Percentiles rank a stretch among this genome's conserved stretches.
Evolutionary conservation across 2,888 invertebrate species (phyloP).

Genomic region (Ceramica pisi): DNA sequence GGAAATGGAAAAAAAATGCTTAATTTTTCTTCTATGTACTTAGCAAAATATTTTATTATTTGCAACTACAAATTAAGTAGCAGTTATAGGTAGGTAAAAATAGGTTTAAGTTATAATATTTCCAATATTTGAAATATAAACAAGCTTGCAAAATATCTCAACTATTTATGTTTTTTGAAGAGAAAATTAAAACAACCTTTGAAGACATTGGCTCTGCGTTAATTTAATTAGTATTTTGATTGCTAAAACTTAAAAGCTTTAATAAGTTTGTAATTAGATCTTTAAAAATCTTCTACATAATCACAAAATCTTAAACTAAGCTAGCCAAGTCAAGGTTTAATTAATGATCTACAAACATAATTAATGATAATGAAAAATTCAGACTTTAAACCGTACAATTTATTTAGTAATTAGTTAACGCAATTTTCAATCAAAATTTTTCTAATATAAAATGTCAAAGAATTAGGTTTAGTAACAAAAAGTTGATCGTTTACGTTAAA

Average conservation of each 20-base stretch:
- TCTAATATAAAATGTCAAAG: conserved; percentile 17
- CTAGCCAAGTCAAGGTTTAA: conserved; percentile 16
- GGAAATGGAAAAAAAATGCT: not conserved
- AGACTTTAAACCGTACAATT: conserved; percentile 17
- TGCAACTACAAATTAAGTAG: too few species aligned
- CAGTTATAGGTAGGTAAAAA: not conserved
- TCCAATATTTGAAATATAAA: not conserved
- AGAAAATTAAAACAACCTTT: not conserved
- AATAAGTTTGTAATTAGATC: conserved; percentile 5
- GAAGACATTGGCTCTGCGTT: not conserved
- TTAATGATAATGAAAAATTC: conserved; percentile 29
- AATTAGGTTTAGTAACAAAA: not conserved
- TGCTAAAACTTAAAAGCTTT: not conserved
- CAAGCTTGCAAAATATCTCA: not conserved
- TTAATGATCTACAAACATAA: conserved; percentile 33
- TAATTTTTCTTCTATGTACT: not conserved
- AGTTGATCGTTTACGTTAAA: conserved; percentile 3
- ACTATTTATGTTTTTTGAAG: not conserved
- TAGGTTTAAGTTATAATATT: not conserved
- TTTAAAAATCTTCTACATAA: conserved; percentile 15
- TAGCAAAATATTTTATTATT: too few species aligned
- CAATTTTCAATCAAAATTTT: conserved; percentile 39
- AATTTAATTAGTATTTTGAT: not conserved
- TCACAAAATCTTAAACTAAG: conserved; percentile 17
- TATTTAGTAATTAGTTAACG: conserved; percentile 39